Conservation (phyloP, 2,113 vertebrate species). For the Rhombomys opimus region DNA sequence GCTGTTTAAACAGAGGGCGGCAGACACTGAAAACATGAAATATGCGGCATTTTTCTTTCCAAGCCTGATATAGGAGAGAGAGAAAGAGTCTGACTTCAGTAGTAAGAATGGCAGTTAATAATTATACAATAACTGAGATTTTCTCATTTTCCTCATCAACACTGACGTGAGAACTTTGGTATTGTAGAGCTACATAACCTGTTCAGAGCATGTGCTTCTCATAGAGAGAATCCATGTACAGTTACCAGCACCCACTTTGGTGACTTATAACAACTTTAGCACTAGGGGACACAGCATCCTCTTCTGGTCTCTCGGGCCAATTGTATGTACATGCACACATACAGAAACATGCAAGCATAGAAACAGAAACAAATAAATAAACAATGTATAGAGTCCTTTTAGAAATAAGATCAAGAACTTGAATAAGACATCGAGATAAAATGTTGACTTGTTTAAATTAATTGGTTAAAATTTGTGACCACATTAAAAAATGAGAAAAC, state of each 20-base stretch:
- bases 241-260: neutral
- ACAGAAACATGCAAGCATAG: neutral
- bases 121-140: neutral
- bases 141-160: neutral
- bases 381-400: neutral
- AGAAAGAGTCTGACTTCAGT: neutral
- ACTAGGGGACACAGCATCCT: neutral
- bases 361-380: neutral
- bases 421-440: neutral
- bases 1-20: neutral
- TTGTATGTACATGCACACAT: neutral
- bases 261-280: neutral
- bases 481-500: neutral
- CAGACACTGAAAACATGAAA: neutral
- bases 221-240: neutral
- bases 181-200: neutral
- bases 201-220: too few relatives aligned
- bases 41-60: neutral
- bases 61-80: neutral
- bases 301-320: neutral
- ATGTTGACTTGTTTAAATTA: neutral
- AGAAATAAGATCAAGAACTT: neutral
- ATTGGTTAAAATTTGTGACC: neutral
- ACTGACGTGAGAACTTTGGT: neutral
- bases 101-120: slow-evolving; percentile 2